Evolutionary conservation across 2,113 vertebrate genomes (phyloP), one percentile per base, ranked within the genome.

Genomic region (Mystacornis crossleyi): DNA sequence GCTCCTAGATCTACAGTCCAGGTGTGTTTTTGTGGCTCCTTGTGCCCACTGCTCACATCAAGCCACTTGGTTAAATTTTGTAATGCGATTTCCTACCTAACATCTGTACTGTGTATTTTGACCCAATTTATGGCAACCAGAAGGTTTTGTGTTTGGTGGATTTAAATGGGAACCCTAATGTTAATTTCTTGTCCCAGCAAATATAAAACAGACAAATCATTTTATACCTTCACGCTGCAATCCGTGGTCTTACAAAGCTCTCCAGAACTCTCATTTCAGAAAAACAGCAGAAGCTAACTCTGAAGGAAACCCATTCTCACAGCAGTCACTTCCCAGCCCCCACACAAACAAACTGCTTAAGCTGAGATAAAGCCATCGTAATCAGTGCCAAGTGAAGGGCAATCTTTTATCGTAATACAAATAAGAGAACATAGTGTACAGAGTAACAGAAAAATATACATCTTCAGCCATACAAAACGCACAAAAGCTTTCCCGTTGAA

Each of bases 341-440:
- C 88, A 87, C 78, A 71, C 79, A 80, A 86, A 64, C 61, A 45
- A 71, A 69, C 70, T 57, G 89, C 66, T 93, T 77, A 82, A 93
- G 51, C 73, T 95, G 72, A 95, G 86, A 89, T 89, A 91, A 96
- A 97, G 78, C 82, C 84, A 94, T 96, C 2, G 1, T 95, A 89
- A 96, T 97, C 97, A 93, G 96, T 96, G 96, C 92, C 95, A 98
- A 97, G 97, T 97, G 81, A 94, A 97, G 95, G 97, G 95, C 96
- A 97, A 92, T 96, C 74, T 97, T 98, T 98, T 97, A 95, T 97
- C 97, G 96, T 94, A 95, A 97, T 93, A 96, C 89, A 95, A 97
- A 95, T 62, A 89, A 92, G 95, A 97, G 95, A 96, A 98, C 47
- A 77, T 2, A 96, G 83, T 70, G 55, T 98, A 97, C 90, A 97